phyloP scores from a whole-genome alignment of 2,113 vertebrate genomes.

The Falco punctatus region DNA sequence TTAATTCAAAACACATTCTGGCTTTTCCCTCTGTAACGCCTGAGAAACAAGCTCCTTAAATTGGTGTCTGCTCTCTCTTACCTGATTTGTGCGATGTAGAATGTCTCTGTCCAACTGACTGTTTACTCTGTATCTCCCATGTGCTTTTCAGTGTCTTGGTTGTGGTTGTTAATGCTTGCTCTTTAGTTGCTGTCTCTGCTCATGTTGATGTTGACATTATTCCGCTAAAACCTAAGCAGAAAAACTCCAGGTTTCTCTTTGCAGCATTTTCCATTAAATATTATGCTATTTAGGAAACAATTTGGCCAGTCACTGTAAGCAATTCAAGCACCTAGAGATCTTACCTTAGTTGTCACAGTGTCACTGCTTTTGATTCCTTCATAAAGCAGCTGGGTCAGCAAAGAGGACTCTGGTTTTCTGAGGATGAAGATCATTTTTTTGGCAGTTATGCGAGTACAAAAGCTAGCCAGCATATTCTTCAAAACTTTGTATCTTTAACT shows the following conservation, averaged over 20 bases:
- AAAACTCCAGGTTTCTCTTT: neutral
- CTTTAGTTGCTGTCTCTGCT: neutral
- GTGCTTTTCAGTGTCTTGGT: neutral
- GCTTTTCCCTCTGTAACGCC: neutral
- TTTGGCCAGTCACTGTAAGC: neutral
- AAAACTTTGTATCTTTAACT: neutral
- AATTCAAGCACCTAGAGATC: neutral
- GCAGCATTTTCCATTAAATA: neutral
- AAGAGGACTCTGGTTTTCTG: neutral
- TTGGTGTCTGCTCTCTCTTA: neutral
- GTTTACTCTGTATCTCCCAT: neutral
- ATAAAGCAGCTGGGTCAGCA: neutral
- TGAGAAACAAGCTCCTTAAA: neutral
- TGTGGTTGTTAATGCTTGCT: neutral
- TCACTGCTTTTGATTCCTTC: neutral
- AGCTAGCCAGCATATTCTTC: neutral
- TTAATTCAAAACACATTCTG: neutral
- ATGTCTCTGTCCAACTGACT: neutral
- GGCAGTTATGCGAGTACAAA: neutral
- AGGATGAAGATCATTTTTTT: neutral
- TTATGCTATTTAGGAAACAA: neutral
- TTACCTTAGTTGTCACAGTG: neutral
- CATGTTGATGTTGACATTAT: neutral
- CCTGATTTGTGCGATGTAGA: neutral
- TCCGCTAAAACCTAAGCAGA: neutral